Evolutionary conservation across 2,797 vertebrate genomes (phyloP).

Genomic region (Acanthurus lineatus): DNA sequence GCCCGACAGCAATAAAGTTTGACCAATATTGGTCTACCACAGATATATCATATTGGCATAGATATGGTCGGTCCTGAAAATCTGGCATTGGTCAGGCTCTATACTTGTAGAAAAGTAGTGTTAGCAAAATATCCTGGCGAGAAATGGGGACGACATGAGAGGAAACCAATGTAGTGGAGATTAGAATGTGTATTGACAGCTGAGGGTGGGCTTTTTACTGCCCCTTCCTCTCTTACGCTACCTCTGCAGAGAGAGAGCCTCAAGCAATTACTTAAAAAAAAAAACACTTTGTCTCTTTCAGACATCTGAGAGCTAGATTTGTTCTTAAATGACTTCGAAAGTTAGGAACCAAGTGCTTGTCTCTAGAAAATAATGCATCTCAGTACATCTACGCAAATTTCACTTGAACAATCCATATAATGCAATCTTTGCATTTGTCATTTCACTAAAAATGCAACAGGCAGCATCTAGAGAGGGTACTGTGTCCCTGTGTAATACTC

Average conservation of each 20-base stretch:
- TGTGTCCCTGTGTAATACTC: constrained; percentile 38
- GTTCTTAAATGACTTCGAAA: constrained; percentile 9
- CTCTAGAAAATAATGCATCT: constrained; percentile 23
- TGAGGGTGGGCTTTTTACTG: constrained; percentile 17
- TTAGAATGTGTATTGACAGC: constrained; percentile 44
- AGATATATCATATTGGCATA: no score
- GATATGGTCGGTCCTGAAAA: no score
- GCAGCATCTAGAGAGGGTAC: constrained; percentile 43
- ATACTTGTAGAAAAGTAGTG: constrained; percentile 22
- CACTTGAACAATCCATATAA: constrained; percentile 30
- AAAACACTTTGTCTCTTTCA: constrained; percentile 1
- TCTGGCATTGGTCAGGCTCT: background rate
- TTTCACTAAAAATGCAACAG: constrained; percentile 41
- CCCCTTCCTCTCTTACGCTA: background rate
- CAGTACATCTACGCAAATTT: constrained; percentile 30
- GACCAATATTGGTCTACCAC: no score
- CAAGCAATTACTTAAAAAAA: constrained; percentile 21
- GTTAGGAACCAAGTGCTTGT: background rate
- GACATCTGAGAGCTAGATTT: background rate
- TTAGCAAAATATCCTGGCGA: constrained; percentile 20
- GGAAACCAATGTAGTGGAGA: constrained; percentile 51
- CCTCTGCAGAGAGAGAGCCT: constrained; percentile 3
- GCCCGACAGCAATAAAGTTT: no score
- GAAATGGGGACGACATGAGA: constrained; percentile 25
- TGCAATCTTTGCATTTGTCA: constrained; percentile 42